Conservation (phyloP, 2,888 invertebrate species). For the Drosophila stalkeri region DNA sequence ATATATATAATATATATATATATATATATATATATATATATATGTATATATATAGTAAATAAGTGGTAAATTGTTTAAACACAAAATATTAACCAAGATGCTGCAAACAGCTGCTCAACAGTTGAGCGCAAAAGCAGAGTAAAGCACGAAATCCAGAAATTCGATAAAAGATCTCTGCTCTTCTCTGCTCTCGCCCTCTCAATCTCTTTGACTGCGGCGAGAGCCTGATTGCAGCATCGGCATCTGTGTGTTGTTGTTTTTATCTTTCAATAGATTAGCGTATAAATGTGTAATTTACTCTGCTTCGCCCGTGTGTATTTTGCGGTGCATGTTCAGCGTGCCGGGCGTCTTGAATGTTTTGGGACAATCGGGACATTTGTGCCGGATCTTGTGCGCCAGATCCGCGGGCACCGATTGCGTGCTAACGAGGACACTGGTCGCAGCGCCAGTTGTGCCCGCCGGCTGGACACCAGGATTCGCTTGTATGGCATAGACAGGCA, state of each 20-base stretch:
- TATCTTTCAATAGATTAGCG: slow-evolving; percentile 25
- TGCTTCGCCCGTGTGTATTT: slow-evolving; percentile 84
- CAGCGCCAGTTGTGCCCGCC: slow-evolving; percentile 49
- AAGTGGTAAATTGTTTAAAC: slow-evolving; percentile 29
- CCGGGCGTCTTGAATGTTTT: slow-evolving; percentile 84
- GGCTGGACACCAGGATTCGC: slow-evolving; percentile 70
- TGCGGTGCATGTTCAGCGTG: slow-evolving; percentile 84
- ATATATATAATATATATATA: slow-evolving; percentile 34
- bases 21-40: slow-evolving; percentile 36
- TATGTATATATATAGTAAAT: slow-evolving; percentile 33
- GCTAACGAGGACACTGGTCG: slow-evolving; percentile 69
- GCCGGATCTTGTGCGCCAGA: slow-evolving; percentile 80
- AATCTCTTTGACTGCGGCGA: neutral
- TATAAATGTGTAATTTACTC: slow-evolving; percentile 82
- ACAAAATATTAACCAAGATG: slow-evolving; percentile 16
- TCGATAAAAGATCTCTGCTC: neutral
- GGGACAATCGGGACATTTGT: slow-evolving; percentile 84
- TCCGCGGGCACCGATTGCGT: slow-evolving; percentile 67
- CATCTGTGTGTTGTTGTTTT: slow-evolving; percentile 1
- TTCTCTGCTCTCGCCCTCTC: neutral
- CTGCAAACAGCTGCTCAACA: neutral
- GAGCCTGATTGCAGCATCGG: slow-evolving; percentile 16
- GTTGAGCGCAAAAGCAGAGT: neutral
- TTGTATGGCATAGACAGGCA: slow-evolving; percentile 83
- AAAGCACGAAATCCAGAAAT: neutral